Conservation (phyloP, 2,113 vertebrate genomes). For the Catagonus wagneri region DNA sequence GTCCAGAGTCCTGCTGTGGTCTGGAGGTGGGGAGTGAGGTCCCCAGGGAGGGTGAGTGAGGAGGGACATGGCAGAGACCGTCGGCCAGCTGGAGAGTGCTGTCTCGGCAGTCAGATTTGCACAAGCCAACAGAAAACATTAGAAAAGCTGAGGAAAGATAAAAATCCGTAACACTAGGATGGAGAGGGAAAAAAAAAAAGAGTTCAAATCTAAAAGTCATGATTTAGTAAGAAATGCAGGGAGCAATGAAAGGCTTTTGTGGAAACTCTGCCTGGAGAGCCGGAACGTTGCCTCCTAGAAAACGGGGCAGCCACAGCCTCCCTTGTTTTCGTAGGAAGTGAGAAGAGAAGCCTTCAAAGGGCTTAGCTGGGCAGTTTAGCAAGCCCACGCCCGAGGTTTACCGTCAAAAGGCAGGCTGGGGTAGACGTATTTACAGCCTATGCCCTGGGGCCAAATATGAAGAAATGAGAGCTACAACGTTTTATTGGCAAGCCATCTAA, state of each 20-base stretch:
- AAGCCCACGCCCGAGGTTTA: neutral
- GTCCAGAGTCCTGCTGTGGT: neutral
- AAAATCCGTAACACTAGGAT: neutral
- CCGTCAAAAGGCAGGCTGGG: neutral
- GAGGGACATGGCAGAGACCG: neutral
- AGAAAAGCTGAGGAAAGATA: neutral
- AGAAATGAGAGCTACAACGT: neutral
- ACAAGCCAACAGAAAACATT: neutral
- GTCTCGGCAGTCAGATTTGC: neutral
- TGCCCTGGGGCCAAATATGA: neutral
- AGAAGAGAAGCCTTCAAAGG: neutral
- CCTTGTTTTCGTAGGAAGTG: neutral
- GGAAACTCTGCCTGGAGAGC: neutral
- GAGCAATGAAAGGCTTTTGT: neutral
- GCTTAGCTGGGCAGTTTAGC: neutral
- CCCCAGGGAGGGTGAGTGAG: neutral
- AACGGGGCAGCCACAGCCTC: fast-evolving
- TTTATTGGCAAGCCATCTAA: conserved; percentile 5
- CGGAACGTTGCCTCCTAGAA: neutral
- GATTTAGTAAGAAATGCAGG: neutral
- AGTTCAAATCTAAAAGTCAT: neutral
- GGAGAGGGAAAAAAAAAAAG: neutral
- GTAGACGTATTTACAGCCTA: neutral
- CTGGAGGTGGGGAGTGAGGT: neutral
- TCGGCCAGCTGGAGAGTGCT: no score